phyloP scores from a whole-genome alignment of 2,797 vertebrate genomes.

The Thalassophryne amazonica region DNA sequence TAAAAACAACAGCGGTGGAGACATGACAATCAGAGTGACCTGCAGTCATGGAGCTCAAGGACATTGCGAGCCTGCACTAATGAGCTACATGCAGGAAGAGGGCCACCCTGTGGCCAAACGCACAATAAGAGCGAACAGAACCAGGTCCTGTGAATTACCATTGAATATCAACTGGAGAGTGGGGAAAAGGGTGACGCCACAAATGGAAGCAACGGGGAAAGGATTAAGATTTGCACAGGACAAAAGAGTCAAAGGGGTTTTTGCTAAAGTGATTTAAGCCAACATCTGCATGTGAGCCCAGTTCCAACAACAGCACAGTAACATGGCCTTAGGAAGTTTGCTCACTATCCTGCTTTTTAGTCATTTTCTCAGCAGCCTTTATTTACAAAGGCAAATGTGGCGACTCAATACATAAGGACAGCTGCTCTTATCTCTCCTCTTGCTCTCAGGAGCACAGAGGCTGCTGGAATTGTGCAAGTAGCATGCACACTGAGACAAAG shows the following conservation, averaged over 20 bases:
- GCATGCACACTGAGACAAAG: not conserved
- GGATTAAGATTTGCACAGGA: conserved; percentile 41
- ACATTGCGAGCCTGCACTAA: conserved; percentile 39
- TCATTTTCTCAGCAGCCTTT: conserved; percentile 64
- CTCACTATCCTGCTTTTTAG: conserved; percentile 57
- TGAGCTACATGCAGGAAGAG: conserved; percentile 45
- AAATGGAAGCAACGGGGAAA: conserved; percentile 14
- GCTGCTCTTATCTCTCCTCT: conserved; percentile 43
- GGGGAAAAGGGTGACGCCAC: not conserved
- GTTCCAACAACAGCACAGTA: conserved; percentile 40
- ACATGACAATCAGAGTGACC: conserved; percentile 9
- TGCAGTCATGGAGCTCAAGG: conserved; percentile 39
- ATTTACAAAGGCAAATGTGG: conserved; percentile 64
- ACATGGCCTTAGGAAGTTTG: conserved; percentile 54
- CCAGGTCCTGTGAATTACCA: conserved; percentile 22
- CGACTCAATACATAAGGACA: conserved; percentile 64
- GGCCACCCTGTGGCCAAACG: conserved; percentile 61
- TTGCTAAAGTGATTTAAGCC: conserved; percentile 23
- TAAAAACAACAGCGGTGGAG: too few species aligned
- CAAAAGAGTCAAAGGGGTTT: conserved; percentile 30
- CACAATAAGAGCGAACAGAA: conserved; percentile 17
- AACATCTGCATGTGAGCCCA: conserved; percentile 50
- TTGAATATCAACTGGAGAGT: conserved; percentile 14
- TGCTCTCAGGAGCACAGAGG: conserved; percentile 31
- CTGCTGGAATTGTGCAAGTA: conserved; percentile 31